Percentiles rank a stretch among this genome's conserved stretches.
phyloP scores from a whole-genome alignment of 1,140 invertebrate genomes.

The Bicyclus anynana region DNA sequence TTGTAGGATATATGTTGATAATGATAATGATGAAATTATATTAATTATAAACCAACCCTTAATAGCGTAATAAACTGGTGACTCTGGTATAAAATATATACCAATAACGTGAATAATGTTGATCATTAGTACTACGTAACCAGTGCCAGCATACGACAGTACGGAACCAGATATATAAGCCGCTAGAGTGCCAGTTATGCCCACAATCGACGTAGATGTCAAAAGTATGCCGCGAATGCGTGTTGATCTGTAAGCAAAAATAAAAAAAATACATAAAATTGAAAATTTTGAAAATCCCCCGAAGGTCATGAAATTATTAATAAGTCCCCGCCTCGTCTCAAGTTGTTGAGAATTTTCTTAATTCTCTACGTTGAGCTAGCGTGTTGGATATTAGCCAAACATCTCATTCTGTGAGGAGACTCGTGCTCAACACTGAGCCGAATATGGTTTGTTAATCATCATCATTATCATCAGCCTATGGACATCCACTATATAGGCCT shows the following conservation, averaged over 20 bases:
- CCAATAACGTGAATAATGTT: constrained; percentile 34
- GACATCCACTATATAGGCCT: no score
- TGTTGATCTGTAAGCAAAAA: constrained; percentile 31
- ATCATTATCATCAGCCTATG: no score
- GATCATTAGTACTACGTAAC: constrained; percentile 33
- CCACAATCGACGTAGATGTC: constrained; percentile 37
- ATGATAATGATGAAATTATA: background rate
- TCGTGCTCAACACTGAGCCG: no score
- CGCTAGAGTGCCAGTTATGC: constrained; percentile 36
- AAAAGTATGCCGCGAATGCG: constrained; percentile 42
- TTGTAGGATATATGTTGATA: no score
- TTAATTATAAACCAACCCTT: constrained; percentile 31
- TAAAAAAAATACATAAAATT: constrained; percentile 14
- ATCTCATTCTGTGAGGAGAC: no score
- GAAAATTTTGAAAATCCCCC: no score
- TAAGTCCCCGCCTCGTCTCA: no score
- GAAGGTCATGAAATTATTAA: no score
- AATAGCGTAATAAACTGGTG: constrained; percentile 43
- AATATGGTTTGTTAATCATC: no score
- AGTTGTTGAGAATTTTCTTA: no score
- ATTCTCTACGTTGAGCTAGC: no score
- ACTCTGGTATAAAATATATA: constrained; percentile 43
- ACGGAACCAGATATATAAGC: constrained; percentile 34
- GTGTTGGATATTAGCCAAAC: no score
- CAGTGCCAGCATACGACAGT: constrained; percentile 35